Conservation (phyloP, 2,888 invertebrate genomes). For the Ctena decussata region DNA sequence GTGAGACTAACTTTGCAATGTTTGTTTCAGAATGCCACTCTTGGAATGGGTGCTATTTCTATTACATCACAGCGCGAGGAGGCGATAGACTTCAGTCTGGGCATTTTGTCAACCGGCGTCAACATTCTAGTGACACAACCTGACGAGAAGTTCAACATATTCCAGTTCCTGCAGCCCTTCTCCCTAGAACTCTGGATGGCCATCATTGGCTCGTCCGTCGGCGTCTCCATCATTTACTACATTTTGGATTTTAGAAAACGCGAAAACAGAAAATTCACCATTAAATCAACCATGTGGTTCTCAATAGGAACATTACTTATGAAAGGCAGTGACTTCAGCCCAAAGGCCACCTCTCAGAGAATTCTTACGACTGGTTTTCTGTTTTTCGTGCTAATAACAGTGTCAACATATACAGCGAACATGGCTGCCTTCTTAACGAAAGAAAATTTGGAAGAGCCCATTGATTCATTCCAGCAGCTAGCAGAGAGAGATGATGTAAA, state of each 20-base stretch:
- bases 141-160: conserved; percentile 73
- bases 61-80: conserved; percentile 78
- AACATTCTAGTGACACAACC: conserved; percentile 80
- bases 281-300: conserved; percentile 78
- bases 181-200: conserved; percentile 82
- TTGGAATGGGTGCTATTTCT: conserved; percentile 82
- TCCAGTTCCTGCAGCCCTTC: conserved; percentile 82
- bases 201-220: conserved; percentile 75
- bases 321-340: conserved; percentile 81
- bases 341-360: conserved; percentile 77
- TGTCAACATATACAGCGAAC: conserved; percentile 83
- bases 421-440: conserved; percentile 84
- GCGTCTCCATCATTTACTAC: conserved; percentile 75
- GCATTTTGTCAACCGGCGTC: conserved; percentile 80
- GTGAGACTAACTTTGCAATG: no score
- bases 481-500: conserved; percentile 65
- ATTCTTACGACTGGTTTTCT: conserved; percentile 81
- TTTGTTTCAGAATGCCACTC: conserved; percentile 79
- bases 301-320: conserved; percentile 79
- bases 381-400: conserved; percentile 82
- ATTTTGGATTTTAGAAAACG: conserved; percentile 74
- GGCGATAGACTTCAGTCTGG: conserved; percentile 82
- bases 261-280: conserved; percentile 75
- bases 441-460: conserved; percentile 74
- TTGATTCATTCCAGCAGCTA: conserved; percentile 75